Evolutionary conservation across 2,888 invertebrate species (phyloP).

Genomic region (Melipona beecheii): DNA sequence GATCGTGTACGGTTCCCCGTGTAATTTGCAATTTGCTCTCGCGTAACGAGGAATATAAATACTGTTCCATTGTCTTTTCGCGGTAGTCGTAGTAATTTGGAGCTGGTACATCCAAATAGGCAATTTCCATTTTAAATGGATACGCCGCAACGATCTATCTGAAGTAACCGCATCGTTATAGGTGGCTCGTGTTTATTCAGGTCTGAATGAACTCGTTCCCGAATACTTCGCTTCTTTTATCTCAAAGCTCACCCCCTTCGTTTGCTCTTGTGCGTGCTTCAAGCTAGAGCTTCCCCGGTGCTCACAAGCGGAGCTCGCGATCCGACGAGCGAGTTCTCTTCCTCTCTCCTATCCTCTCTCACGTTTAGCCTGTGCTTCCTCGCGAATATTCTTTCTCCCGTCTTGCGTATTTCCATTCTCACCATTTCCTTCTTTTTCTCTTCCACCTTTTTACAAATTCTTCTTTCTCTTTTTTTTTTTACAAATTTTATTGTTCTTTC

Average conservation of each 20-base stretch:
- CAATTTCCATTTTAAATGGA: background rate
- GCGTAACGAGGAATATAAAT: background rate
- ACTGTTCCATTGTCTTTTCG: background rate
- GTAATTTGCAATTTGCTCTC: background rate
- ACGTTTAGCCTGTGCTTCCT: background rate
- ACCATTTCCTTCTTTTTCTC: background rate
- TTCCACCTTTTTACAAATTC: background rate
- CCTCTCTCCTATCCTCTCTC: background rate
- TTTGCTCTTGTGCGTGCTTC: slow-evolving; percentile 27
- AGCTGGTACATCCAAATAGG: background rate
- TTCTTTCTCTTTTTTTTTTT: no score
- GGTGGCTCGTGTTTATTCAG: background rate
- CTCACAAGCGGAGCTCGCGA: background rate
- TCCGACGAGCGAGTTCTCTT: background rate
- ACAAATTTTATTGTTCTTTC: background rate
- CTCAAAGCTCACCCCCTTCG: slow-evolving; percentile 27
- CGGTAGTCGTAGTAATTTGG: background rate
- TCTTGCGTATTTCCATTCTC: background rate
- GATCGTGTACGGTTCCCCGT: background rate
- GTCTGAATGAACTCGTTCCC: slow-evolving; percentile 20
- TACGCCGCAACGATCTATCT: no score
- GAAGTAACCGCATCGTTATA: background rate
- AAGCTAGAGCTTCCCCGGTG: background rate
- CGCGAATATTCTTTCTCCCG: background rate
- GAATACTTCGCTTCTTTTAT: slow-evolving; percentile 25